Conservation (phyloP, 1,140 invertebrate species). For the Zeugodacus cucurbitae region DNA sequence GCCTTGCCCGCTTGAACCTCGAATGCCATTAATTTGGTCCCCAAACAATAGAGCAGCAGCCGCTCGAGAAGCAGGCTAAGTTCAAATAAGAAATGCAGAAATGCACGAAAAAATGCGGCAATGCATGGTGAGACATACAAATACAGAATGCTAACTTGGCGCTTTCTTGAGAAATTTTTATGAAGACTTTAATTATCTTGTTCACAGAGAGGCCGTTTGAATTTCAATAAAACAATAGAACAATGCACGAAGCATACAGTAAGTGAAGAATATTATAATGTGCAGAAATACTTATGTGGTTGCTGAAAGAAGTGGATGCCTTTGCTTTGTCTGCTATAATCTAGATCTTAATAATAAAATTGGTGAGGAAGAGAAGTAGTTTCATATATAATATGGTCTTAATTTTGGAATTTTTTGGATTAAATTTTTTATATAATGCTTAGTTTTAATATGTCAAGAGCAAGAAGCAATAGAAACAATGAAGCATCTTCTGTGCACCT, state of each 20-base stretch:
- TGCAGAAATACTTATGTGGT: not conserved
- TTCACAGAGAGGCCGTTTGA: slow-evolving; percentile 14
- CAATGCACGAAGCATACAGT: not conserved
- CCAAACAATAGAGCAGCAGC: slow-evolving; percentile 24
- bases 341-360: no score
- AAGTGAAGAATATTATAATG: not conserved
- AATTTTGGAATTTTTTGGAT: no score
- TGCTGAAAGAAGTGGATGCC: not conserved
- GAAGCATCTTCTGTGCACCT: no score
- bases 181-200: slow-evolving; percentile 25
- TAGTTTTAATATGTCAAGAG: no score
- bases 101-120: not conserved
- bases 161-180: slow-evolving; percentile 19
- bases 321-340: no score
- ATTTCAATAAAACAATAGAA: slow-evolving; percentile 21
- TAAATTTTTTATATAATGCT: no score
- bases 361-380: no score
- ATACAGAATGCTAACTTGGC: not conserved
- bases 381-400: no score
- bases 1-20: slow-evolving; percentile 16
- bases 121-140: not conserved
- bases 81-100: slow-evolving; percentile 8
- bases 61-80: not conserved
- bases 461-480: no score
- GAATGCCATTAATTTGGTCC: slow-evolving; percentile 29